Evolutionary conservation across 1,140 invertebrate genomes (phyloP).

Genomic region (Pachyrhynchus sulphureomaculatus): DNA sequence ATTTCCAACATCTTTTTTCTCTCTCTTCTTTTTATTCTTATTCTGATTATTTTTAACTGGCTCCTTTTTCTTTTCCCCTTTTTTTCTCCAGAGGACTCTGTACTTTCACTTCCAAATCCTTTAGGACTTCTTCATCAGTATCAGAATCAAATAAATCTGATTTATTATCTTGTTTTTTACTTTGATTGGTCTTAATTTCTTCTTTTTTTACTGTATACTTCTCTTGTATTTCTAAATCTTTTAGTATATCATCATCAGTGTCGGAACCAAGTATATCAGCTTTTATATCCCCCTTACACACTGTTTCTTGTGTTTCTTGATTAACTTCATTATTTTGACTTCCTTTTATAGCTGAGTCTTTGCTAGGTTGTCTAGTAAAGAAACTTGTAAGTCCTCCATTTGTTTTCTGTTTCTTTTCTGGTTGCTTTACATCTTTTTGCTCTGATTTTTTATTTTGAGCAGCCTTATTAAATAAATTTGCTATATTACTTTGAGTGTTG

Average conservation of each 20-base stretch:
- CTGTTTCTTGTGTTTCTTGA: conserved; percentile 1
- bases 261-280: not conserved
- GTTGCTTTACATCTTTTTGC: not conserved
- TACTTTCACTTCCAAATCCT: conserved; percentile 1
- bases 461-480: conserved; percentile 32
- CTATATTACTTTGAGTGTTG: conserved; percentile 15
- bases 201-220: not conserved
- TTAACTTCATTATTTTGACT: not conserved
- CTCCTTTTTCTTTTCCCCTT: not conserved
- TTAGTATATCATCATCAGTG: not conserved
- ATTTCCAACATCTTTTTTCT: not conserved
- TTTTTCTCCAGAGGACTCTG: not conserved
- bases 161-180: not conserved
- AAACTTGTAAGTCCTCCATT: conserved; percentile 12
- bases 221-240: conserved; percentile 12
- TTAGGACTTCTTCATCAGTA: conserved; percentile 7
- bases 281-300: too few relatives aligned
- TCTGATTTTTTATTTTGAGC: conserved; percentile 22
- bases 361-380: conserved; percentile 2
- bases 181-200: too few relatives aligned
- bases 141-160: conserved; percentile 16
- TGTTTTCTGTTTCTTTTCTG: conserved; percentile 11
- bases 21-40: conserved; percentile 26
- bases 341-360: conserved; percentile 7
- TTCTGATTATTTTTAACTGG: conserved; percentile 10